Percentiles rank a stretch among this genome's conserved stretches.
These are phyloP conservation scores for Drosophila subquinaria DNA, from an alignment of 2,888 invertebrate genomes.

Conservation along the genomic window DNA sequence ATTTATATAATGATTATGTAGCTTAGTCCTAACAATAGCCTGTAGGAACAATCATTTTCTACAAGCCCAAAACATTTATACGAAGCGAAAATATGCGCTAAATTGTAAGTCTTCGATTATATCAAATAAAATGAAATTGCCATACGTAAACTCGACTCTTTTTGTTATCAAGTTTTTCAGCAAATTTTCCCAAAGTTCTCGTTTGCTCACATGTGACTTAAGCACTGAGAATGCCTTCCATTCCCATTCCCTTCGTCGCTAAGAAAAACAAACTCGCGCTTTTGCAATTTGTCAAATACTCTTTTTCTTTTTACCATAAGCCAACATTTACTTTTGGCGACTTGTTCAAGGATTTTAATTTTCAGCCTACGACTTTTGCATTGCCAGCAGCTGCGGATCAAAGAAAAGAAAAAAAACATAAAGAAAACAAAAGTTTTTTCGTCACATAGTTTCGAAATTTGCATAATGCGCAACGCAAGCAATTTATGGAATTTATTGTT, in stretches of 20 bases:
- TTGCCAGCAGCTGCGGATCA: conserved; percentile 44
- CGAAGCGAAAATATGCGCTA: conserved; percentile 60
- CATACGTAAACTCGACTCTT: conserved; percentile 36
- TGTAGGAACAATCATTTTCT: conserved; percentile 59
- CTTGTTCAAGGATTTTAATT: conserved; percentile 55
- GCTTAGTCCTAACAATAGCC: conserved; percentile 70
- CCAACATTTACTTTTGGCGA: conserved; percentile 54
- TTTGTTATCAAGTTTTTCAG: background rate
- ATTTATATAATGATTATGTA: conserved; percentile 67
- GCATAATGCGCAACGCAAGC: conserved; percentile 68
- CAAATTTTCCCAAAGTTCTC: conserved; percentile 16
- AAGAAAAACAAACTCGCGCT: conserved; percentile 39
- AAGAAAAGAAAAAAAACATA: conserved; percentile 3
- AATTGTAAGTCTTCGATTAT: conserved; percentile 68
- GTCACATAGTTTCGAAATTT: conserved; percentile 65
- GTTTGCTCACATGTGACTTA: conserved; percentile 34
- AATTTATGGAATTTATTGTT: conserved; percentile 43
- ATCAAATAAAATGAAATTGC: conserved; percentile 68
- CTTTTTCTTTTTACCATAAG: conserved; percentile 28
- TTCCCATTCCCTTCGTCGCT: background rate
- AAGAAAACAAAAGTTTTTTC: conserved; percentile 35
- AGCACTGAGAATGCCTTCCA: background rate
- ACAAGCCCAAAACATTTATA: conserved; percentile 65
- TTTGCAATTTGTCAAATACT: conserved; percentile 43
- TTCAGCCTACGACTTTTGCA: conserved; percentile 39